These are phyloP conservation scores for Irena cyanogastra DNA, from an alignment of 2,113 vertebrate species.

Conservation along the genomic window DNA sequence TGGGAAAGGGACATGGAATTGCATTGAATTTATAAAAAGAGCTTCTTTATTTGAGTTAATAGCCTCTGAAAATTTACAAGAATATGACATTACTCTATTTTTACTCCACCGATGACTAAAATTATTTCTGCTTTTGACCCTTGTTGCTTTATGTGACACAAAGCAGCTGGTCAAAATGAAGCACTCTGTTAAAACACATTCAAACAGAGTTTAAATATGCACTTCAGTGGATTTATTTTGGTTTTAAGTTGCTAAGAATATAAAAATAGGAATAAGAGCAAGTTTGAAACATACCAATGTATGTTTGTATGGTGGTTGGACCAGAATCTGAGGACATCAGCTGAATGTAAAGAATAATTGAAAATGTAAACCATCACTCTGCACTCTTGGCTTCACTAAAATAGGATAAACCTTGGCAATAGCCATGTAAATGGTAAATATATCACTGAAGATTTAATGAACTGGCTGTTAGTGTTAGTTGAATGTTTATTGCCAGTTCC, in stretches of 20 bases:
- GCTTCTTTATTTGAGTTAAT: not conserved
- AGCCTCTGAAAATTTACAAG: not conserved
- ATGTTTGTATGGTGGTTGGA: not conserved
- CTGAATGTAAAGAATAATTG: not conserved
- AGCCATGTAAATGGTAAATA: accelerated
- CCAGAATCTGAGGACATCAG: not conserved
- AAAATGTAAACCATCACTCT: not conserved
- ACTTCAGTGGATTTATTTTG: not conserved
- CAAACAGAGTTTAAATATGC: not conserved
- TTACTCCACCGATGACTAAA: not conserved
- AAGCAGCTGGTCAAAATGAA: not conserved
- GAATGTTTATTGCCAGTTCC: not conserved
- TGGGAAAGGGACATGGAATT: not conserved
- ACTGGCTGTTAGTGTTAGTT: not conserved
- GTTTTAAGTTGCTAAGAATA: not conserved
- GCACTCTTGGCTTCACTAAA: not conserved
- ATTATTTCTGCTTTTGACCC: not conserved
- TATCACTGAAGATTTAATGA: not conserved
- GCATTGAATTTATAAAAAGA: not conserved
- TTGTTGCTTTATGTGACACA: not conserved
- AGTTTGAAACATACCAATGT: not conserved
- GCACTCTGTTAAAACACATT: not conserved
- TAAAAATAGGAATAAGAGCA: not conserved
- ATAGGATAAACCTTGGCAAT: not conserved
- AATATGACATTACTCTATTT: not conserved